Evolutionary conservation across 2,113 vertebrate species (phyloP).

Genomic region (Protobothrops flavoviridis): DNA sequence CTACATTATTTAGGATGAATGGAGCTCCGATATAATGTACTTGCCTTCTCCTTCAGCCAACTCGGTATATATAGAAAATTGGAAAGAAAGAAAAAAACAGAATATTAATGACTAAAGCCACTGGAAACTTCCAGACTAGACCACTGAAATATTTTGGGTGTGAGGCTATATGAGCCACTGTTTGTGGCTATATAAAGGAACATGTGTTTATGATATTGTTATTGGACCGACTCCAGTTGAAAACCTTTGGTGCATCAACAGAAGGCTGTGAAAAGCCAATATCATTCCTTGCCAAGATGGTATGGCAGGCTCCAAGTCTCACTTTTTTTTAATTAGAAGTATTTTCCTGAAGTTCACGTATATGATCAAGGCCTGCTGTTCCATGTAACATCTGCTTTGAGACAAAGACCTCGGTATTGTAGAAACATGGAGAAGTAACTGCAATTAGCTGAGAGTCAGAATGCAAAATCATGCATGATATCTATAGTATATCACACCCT

Average conservation of each 20-base stretch:
- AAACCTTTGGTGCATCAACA: not conserved
- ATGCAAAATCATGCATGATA: not conserved
- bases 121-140: not conserved
- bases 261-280: not conserved
- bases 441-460: not conserved
- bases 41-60: not conserved
- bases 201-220: not conserved
- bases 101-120: not conserved
- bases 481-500: not conserved
- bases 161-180: not conserved
- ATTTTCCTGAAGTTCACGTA: not conserved
- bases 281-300: not conserved
- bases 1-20: not conserved
- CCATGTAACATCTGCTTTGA: not conserved
- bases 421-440: not conserved
- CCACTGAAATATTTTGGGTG: not conserved
- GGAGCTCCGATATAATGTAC: constrained; percentile 19
- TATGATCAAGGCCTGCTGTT: not conserved
- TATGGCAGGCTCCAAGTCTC: not conserved
- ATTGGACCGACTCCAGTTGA: not conserved
- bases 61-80: not conserved
- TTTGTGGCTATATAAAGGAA: not conserved
- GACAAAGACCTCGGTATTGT: not conserved
- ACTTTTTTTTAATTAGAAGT: not conserved
- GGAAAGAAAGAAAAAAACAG: not conserved